phyloP scores from a whole-genome alignment of 92 coral and sea anemone species.

The Phenganax subtilis region DNA sequence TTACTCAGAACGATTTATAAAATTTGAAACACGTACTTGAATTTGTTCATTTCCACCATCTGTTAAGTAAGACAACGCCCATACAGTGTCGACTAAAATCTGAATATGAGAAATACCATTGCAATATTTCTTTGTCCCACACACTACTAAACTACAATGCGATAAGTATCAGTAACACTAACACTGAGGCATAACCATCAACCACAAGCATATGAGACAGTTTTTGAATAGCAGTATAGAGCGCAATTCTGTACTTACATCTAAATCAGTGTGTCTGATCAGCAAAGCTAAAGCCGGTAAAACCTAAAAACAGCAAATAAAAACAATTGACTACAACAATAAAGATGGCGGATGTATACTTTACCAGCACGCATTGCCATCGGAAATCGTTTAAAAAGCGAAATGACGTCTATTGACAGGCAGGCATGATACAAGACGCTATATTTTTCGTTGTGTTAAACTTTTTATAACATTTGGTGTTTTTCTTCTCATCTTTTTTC shows the following conservation, averaged over 20 bases:
- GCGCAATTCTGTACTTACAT: conserved; percentile 55
- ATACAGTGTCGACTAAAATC: conserved; percentile 98
- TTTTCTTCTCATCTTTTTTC: no score
- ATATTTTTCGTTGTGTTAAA: no score
- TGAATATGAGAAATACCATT: conserved; percentile 13
- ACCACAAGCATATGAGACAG: neutral
- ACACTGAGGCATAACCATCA: neutral
- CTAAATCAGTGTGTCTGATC: conserved; percentile 87
- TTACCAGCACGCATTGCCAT: no score
- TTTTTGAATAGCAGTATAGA: neutral
- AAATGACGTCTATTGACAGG: no score
- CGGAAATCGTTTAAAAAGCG: no score
- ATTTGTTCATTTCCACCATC: conserved; percentile 98
- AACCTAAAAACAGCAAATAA: conserved; percentile 48
- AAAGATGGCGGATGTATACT: no score
- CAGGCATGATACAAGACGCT: no score
- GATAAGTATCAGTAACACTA: neutral
- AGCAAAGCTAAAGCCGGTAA: conserved; percentile 91
- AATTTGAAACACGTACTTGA: conserved; percentile 53
- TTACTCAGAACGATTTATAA: neutral
- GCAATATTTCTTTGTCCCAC: no score
- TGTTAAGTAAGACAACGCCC: conserved; percentile 96
- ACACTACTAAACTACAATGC: no score
- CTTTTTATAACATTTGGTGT: no score
- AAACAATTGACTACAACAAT: no score